Evolutionary conservation across 2,888 invertebrate genomes (phyloP).

Genomic region (Allolobophora icterica): DNA sequence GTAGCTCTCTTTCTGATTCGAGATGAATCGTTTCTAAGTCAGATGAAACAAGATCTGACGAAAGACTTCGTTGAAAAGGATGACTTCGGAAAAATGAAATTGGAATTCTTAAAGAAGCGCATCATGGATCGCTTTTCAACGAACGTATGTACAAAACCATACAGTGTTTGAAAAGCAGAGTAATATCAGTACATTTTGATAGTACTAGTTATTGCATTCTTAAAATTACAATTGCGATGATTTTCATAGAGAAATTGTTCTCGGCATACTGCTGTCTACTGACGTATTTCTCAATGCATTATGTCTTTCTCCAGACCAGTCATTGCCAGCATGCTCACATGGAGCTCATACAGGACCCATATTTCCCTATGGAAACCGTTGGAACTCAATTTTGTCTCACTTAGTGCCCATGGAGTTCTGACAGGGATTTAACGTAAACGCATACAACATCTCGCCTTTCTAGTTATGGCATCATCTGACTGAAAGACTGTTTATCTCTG

Average conservation of each 20-base stretch:
- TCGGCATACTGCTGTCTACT: not conserved
- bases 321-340: too few relatives aligned
- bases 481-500: too few relatives aligned
- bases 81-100: not conserved
- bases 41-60: not conserved
- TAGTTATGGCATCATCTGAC: too few relatives aligned
- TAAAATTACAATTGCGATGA: too few relatives aligned
- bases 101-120: slow-evolving; percentile 13
- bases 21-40: not conserved
- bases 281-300: not conserved
- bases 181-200: too few relatives aligned
- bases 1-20: slow-evolving; percentile 12
- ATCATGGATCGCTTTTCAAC: slow-evolving; percentile 6
- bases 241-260: not conserved
- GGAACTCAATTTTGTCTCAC: too few relatives aligned
- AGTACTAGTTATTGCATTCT: too few relatives aligned
- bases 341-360: not conserved
- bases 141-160: not conserved
- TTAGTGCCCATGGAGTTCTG: too few relatives aligned
- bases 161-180: too few relatives aligned
- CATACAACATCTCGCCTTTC: too few relatives aligned
- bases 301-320: not conserved
- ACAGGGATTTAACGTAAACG: too few relatives aligned
- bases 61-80: not conserved
- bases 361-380: too few relatives aligned